These are phyloP conservation scores for Plectus sambesii DNA, from an alignment of 1,140 invertebrate genomes.

Conservation along the genomic window DNA sequence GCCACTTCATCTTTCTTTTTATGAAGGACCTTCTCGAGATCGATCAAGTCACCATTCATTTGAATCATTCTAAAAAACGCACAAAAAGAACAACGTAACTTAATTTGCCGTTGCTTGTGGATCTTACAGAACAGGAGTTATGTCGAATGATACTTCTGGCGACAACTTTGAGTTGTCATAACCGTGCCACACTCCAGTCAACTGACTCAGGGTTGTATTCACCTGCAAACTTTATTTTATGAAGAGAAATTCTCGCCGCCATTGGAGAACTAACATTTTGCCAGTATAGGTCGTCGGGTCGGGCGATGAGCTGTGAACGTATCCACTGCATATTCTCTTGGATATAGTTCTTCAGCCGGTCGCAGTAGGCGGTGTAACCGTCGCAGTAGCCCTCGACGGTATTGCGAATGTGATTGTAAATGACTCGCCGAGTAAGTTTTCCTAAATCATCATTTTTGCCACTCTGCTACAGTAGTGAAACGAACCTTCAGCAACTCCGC, in stretches of 20 bases:
- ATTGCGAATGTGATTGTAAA: conserved; percentile 32
- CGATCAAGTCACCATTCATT: conserved; percentile 63
- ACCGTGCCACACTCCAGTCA: conserved; percentile 51
- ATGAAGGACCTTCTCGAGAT: conserved; percentile 54
- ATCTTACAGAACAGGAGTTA: conserved; percentile 53
- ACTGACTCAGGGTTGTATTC: conserved; percentile 49
- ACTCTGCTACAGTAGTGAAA: neutral
- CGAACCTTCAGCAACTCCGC: conserved; percentile 48
- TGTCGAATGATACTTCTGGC: conserved; percentile 20
- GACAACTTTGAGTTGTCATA: conserved; percentile 38
- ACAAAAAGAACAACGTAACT: neutral
- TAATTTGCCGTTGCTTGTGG: conserved; percentile 17
- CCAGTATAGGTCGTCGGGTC: conserved; percentile 41
- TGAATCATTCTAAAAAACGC: conserved; percentile 38
- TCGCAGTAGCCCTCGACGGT: conserved; percentile 34
- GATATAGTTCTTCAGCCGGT: conserved; percentile 28
- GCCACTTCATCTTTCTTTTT: conserved; percentile 34
- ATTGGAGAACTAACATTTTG: conserved; percentile 20
- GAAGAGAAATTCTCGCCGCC: conserved; percentile 13
- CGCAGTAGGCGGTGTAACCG: conserved; percentile 38
- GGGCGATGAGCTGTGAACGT: conserved; percentile 21
- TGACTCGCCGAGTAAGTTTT: conserved; percentile 22
- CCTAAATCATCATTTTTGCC: conserved; percentile 12
- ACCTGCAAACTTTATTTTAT: conserved; percentile 46
- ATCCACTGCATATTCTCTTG: conserved; percentile 35